These are phyloP conservation scores for Lytechinus variegatus DNA, from an alignment of 35 echinoderm and acorn worm genomes.

Conservation along the genomic window DNA sequence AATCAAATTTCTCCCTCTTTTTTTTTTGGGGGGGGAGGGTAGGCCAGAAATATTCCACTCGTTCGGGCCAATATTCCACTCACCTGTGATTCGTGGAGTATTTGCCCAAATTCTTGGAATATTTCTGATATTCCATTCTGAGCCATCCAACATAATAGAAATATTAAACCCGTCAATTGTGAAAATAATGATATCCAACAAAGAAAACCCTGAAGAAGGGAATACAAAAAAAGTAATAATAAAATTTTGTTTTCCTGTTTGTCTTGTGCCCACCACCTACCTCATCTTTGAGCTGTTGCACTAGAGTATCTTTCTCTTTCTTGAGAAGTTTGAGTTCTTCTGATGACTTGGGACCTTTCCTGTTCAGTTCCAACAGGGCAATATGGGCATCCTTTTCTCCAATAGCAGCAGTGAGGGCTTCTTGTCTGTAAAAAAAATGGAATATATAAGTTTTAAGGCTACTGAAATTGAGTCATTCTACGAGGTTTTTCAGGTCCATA, in stretches of 20 bases:
- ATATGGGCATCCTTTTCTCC: conserved; percentile 99
- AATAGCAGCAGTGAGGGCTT: conserved; percentile 93
- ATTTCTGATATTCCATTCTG: too few species aligned
- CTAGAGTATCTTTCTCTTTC: conserved; percentile 93
- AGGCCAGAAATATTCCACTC: too few species aligned
- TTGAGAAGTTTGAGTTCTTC: conserved; percentile 93
- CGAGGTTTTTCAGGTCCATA: neutral
- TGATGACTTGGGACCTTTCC: conserved; percentile 82
- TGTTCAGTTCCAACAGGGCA: conserved; percentile 89
- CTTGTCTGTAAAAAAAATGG: conserved; percentile 76
- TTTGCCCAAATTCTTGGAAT: too few species aligned
- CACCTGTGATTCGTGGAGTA: too few species aligned
- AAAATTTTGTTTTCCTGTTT: too few species aligned
- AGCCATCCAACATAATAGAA: too few species aligned
- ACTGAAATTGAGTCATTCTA: neutral
- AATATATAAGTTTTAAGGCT: neutral
- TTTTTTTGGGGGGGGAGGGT: too few species aligned
- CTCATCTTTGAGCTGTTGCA: conserved; percentile 95
- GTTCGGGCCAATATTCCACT: too few species aligned
- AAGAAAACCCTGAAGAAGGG: neutral
- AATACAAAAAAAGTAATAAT: neutral
- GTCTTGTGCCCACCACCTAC: conserved; percentile 32
- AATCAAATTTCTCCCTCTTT: too few species aligned
- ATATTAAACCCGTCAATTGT: neutral
- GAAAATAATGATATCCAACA: neutral